Percentiles rank a stretch among this genome's conserved stretches.
phyloP scores from a whole-genome alignment of 2,888 invertebrate genomes.

The Argyra leucocephala region DNA sequence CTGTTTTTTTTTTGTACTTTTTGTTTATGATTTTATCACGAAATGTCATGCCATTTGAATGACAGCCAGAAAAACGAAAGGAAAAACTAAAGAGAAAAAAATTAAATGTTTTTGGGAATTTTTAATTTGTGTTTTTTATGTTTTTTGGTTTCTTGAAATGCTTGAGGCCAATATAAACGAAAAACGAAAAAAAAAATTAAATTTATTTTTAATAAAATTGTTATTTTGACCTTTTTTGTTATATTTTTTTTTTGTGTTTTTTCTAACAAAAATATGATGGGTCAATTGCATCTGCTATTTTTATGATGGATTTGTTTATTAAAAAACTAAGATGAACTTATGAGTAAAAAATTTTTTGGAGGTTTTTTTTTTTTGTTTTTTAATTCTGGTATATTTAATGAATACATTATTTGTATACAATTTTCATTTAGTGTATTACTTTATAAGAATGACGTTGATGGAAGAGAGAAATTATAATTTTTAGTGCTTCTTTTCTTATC shows the following conservation, averaged over 20 bases:
- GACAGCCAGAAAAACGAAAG: not conserved
- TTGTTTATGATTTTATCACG: not conserved
- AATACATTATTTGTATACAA: too few species aligned
- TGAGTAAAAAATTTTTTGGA: not conserved
- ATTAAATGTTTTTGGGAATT: not conserved
- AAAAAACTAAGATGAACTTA: not conserved
- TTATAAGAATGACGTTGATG: too few species aligned
- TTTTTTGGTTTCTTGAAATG: not conserved
- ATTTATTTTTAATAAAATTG: not conserved
- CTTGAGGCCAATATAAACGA: not conserved
- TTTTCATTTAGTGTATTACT: too few species aligned
- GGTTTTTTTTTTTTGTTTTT: not conserved
- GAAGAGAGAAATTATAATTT: too few species aligned
- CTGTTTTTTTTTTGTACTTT: not conserved
- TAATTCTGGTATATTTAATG: too few species aligned
- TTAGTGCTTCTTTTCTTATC: too few species aligned
- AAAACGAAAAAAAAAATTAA: not conserved
- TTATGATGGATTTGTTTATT: conserved; percentile 1
- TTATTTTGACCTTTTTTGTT: not conserved
- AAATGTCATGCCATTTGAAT: not conserved
- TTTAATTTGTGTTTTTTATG: not conserved
- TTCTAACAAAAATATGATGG: not conserved
- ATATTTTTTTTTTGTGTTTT: too few species aligned
- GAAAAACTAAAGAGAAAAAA: not conserved
- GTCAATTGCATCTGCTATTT: conserved; percentile 3